Conservation (phyloP, 2,797 vertebrate genomes). For the Pipistrellus nathusii region DNA sequence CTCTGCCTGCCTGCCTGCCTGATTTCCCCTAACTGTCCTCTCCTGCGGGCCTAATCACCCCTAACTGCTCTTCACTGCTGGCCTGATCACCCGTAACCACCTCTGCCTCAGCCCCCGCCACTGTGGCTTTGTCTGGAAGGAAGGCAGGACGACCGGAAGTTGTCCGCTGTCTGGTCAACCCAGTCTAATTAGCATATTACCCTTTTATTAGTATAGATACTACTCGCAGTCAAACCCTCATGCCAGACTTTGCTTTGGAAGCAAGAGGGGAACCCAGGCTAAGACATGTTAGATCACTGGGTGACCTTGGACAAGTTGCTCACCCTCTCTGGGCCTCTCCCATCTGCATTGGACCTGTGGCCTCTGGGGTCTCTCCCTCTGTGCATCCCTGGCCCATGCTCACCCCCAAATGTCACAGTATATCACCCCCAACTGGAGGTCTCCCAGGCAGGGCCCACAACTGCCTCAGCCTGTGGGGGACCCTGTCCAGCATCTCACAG, state of each 20-base stretch:
- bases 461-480: neutral
- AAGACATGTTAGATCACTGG: neutral
- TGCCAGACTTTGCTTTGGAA: neutral
- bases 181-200: no score
- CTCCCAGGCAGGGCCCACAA: neutral
- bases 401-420: neutral
- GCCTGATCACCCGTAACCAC: no score
- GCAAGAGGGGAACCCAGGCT: no score
- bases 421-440: neutral
- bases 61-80: no score
- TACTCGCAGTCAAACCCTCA: neutral
- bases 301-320: neutral
- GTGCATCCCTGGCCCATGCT: neutral
- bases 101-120: no score
- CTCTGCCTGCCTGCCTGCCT: no score
- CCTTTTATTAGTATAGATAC: no score
- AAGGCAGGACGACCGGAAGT: no score
- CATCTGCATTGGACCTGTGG: neutral
- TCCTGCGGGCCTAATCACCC: no score
- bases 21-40: no score
- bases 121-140: no score
- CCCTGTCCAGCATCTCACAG: neutral
- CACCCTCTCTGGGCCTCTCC: neutral
- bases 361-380: neutral
- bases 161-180: no score